Evolutionary conservation across 2,113 vertebrate genomes (phyloP).

Genomic region (Phalacrocorax aristotelis): DNA sequence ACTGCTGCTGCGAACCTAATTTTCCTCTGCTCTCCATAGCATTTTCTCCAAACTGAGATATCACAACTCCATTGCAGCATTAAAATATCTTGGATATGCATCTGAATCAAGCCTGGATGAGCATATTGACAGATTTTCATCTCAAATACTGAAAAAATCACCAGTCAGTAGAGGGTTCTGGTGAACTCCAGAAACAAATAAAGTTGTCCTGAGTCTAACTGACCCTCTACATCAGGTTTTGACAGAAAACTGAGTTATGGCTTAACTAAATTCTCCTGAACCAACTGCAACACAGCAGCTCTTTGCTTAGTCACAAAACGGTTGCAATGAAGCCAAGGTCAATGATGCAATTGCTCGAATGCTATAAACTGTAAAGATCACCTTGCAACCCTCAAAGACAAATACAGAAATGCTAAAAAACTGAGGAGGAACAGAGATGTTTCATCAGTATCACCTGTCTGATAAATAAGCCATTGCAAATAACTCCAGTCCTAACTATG

Average conservation of each 20-base stretch:
- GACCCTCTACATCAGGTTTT: background rate
- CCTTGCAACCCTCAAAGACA: background rate
- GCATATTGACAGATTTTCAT: background rate
- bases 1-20: background rate
- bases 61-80: background rate
- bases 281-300: background rate
- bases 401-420: background rate
- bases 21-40: background rate
- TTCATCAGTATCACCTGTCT: background rate
- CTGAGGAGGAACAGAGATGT: background rate
- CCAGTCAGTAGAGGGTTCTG: background rate
- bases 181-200: background rate
- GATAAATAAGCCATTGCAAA: background rate
- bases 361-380: background rate
- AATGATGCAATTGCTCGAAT: background rate
- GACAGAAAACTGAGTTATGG: background rate
- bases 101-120: background rate
- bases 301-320: background rate
- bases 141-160: background rate
- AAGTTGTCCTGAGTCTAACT: background rate
- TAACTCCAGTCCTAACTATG: background rate
- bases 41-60: background rate
- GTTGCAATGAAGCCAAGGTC: background rate
- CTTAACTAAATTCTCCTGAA: background rate
- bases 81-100: background rate